Conservation (phyloP, 2,113 vertebrate species). For the Danio rerio region GRCz12tu NC_133178.1:39856501-39857000, state of each 20-base stretch:
- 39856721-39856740: constrained; percentile 44
- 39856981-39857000: constrained; percentile 9
- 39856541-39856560: constrained; percentile 18
- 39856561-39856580: background rate
- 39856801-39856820: constrained; percentile 40
- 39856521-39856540: background rate
- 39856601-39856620: constrained; percentile 19
- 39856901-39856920: constrained; percentile 54
- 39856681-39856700: constrained; percentile 40
- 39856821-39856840: constrained; percentile 54
- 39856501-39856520: background rate
- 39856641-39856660: constrained; percentile 31
- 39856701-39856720: constrained; percentile 55
- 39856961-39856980: constrained; percentile 52
- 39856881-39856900: constrained; percentile 37
- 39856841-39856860: constrained; percentile 41
- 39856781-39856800: constrained; percentile 45
- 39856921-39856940: constrained; percentile 34
- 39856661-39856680: constrained; percentile 43
- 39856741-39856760: constrained; percentile 50
- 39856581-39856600: constrained; percentile 20
- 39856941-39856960: constrained; percentile 44
- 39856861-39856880: constrained; percentile 46
- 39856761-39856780: constrained; percentile 41
- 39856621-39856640: constrained; percentile 22